Base-by-base conservation (phyloP, 64 coral and sea anemone genomes). In the Stichodactyla helianthus region DNA sequence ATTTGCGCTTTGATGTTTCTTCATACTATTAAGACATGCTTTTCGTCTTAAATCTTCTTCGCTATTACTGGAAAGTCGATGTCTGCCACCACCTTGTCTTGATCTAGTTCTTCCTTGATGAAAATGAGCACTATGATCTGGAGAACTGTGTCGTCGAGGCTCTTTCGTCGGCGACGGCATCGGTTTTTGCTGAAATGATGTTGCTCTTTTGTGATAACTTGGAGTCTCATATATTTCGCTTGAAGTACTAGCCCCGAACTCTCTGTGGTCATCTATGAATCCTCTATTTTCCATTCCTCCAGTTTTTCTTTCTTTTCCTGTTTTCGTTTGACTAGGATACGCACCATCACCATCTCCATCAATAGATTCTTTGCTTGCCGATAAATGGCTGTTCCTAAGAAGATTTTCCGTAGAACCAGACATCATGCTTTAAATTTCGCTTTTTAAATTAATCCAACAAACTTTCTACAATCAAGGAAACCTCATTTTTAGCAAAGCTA, bases 21-120 rank as follows among this genome's bases (percentile, higher is more conserved):
- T 85, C 90, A 92, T 92, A 16, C 63, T 82, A 54, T 92, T 92
- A 16, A 92, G 82, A 55, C 71, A 86, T 10, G 90, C 90, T 82
- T 64, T 83, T 71, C 85, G 52, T 31, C 90, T 82, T 19, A 92
- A 87, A 70, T 92, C 90, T 22, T 87, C 78, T 6, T 87, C 90
- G 17, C 25, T 26, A 5, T n/a, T 52, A 59, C 90, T 87, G 0
- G 85, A 71, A 35, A 53, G 78, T 13, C 90, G 85, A 11, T 59
- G 79, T 31, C 68, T 27, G 2, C 25, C 68, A 71, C 20, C 22
- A 31, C 68, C 25, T 13, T 74, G 68, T 23, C 68, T 74, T 31
- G 10, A 13, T 74, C 68, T 74, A 74, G 1, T 31, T 31, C 25
- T 74, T 28, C 23, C 68, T 74, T 31, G 68, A 11, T 23, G 62